Percentiles rank a stretch among this genome's conserved stretches.
phyloP scores from a whole-genome alignment of 2,888 invertebrate species.

The Machimus rusticus region DNA sequence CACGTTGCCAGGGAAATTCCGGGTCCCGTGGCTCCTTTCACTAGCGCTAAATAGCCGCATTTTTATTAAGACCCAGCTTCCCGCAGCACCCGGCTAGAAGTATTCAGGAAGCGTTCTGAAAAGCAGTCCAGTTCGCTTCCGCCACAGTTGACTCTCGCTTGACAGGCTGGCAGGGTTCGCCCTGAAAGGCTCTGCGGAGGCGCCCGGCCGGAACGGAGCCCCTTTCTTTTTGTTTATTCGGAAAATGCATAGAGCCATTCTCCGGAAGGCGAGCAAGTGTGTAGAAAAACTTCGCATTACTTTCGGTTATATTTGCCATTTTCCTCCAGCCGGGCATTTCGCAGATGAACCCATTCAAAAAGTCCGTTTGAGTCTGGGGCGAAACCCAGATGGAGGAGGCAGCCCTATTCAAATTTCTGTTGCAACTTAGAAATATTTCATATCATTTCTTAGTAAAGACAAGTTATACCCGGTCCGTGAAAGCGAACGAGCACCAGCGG shows the following conservation, averaged over 20 bases:
- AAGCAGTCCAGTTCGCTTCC: neutral
- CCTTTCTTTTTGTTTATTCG: constrained; percentile 16
- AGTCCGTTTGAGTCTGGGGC: constrained; percentile 21
- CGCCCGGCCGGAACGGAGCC: neutral
- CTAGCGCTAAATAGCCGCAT: neutral
- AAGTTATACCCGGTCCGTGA: neutral
- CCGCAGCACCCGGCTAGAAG: neutral
- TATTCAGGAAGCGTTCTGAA: neutral
- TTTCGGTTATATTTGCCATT: neutral
- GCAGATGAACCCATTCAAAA: constrained; percentile 14
- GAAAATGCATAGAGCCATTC: neutral
- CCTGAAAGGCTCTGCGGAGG: neutral
- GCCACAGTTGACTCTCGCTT: neutral
- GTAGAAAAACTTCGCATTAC: constrained; percentile 9
- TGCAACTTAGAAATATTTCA: constrained; percentile 36
- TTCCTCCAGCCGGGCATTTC: neutral
- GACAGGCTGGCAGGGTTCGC: neutral
- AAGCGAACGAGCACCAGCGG: neutral
- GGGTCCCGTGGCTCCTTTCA: neutral
- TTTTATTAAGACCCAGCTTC: neutral
- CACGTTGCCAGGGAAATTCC: neutral
- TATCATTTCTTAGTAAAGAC: constrained; percentile 6
- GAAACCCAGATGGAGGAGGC: neutral
- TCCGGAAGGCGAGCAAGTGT: neutral
- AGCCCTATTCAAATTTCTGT: constrained; percentile 22